phyloP scores from a whole-genome alignment of 2,113 vertebrate genomes.

The Motacilla tschutschensis region DNA sequence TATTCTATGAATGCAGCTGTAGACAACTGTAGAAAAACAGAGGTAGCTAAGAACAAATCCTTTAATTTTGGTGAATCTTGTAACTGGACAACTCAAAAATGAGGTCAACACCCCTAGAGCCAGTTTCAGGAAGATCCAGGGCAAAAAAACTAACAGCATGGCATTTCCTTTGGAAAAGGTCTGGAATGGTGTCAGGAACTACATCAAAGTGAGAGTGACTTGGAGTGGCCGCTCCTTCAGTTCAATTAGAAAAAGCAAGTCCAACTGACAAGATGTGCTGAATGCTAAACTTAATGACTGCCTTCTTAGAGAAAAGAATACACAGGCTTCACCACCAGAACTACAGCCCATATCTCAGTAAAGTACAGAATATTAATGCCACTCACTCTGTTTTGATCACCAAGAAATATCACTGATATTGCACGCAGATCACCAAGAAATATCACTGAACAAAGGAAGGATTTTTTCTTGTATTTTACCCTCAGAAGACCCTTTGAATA shows the following conservation, averaged over 20 bases:
- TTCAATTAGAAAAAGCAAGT: neutral
- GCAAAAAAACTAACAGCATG: neutral
- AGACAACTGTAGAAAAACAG: neutral
- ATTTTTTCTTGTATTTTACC: neutral
- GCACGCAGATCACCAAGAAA: neutral
- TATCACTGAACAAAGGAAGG: neutral
- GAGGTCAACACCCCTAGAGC: neutral
- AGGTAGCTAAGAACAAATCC: neutral
- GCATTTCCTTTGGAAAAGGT: neutral
- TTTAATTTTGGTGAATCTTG: neutral
- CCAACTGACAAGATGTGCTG: neutral
- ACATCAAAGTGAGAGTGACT: neutral
- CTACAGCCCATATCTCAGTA: neutral
- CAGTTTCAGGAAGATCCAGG: neutral
- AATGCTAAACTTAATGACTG: neutral
- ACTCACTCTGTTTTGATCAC: neutral
- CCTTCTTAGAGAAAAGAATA: neutral
- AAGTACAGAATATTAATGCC: neutral
- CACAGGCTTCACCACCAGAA: neutral
- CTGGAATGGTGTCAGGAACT: neutral
- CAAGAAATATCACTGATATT: too few relatives aligned
- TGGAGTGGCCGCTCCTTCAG: neutral
- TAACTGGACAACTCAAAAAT: neutral
- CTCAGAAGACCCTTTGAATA: neutral
- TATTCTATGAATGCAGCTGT: neutral